phyloP scores from a whole-genome alignment of 2,113 vertebrate genomes.

The Emydocephalus ijimae region DNA sequence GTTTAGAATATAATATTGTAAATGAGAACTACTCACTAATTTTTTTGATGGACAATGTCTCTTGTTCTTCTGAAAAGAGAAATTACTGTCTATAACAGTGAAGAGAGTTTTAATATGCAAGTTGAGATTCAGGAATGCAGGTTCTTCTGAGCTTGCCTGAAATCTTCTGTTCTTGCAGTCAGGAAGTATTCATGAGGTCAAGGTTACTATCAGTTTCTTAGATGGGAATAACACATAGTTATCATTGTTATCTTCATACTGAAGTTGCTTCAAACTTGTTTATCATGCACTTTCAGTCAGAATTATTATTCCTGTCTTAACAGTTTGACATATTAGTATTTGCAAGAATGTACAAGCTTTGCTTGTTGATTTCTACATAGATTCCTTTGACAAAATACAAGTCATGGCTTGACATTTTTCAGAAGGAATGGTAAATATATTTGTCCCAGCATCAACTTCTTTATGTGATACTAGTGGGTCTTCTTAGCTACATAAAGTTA shows the following conservation, averaged over 20 bases:
- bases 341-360: not conserved
- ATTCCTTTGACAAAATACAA: not conserved
- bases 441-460: not conserved
- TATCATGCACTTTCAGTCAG: not conserved
- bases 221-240: not conserved
- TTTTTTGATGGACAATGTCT: not conserved
- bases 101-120: not conserved
- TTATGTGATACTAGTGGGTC: not conserved
- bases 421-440: not conserved
- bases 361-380: not conserved
- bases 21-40: not conserved
- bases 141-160: not conserved
- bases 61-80: not conserved
- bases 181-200: not conserved
- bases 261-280: not conserved
- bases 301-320: not conserved
- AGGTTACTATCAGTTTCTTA: not conserved
- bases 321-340: not conserved
- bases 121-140: not conserved
- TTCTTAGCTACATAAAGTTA: not conserved
- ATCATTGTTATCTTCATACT: not conserved
- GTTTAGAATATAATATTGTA: not conserved
- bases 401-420: not conserved
- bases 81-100: not conserved
- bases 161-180: not conserved